Conservation (phyloP, 2,888 invertebrate species). For the Eustalomyia histrio region DNA sequence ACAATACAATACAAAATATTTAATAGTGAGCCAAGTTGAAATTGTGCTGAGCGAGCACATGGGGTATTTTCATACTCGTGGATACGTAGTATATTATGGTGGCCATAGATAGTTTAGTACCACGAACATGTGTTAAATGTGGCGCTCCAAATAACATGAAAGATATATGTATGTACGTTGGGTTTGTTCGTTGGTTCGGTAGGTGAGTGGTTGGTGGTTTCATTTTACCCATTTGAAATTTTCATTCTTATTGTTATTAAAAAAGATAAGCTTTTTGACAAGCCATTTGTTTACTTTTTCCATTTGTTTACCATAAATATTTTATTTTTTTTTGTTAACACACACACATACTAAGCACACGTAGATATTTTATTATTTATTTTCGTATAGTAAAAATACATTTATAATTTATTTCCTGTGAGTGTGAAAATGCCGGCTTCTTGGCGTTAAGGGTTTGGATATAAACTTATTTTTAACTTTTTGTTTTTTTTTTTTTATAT, state of each 20-base stretch:
- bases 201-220: neutral
- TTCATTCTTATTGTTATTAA: constrained; percentile 43
- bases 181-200: constrained; percentile 9
- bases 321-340: constrained; percentile 32
- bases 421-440: constrained; percentile 35
- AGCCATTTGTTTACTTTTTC: constrained; percentile 60
- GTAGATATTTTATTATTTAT: no score
- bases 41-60: neutral
- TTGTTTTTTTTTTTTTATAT: no score
- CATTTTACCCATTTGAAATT: constrained; percentile 26
- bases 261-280: constrained; percentile 63
- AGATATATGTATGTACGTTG: neutral
- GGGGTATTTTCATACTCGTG: neutral
- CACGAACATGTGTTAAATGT: constrained; percentile 25
- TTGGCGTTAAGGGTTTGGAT: constrained; percentile 15
- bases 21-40: neutral
- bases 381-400: constrained; percentile 19
- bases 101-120: neutral
- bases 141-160: constrained; percentile 46
- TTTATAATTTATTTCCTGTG: constrained; percentile 62
- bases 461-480: constrained; percentile 12
- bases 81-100: neutral
- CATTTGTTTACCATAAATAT: constrained; percentile 44
- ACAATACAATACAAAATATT: neutral
- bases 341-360: neutral